These are phyloP conservation scores for Burhinus oedicnemus DNA, from an alignment of 2,113 vertebrate genomes.

Conservation along the genomic window DNA sequence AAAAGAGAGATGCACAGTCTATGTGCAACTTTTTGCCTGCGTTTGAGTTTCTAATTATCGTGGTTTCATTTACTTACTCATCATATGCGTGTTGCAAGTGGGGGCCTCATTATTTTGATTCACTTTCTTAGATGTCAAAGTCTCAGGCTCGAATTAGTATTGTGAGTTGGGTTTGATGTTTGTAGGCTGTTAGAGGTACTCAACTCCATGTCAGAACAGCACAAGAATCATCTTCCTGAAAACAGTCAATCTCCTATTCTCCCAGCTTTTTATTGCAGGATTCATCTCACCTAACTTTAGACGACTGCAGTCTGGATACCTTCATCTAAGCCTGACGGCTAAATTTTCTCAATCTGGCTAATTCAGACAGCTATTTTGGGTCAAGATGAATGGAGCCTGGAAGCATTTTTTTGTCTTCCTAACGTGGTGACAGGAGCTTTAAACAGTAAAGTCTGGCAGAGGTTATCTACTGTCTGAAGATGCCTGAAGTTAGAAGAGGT, in stretches of 20 bases:
- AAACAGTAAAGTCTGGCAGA: background rate
- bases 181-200: background rate
- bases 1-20: background rate
- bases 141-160: background rate
- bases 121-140: background rate
- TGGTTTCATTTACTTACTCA: background rate
- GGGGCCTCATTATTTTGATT: conserved; percentile 23
- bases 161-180: background rate
- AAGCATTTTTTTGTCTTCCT: background rate
- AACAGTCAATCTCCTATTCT: background rate
- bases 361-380: background rate
- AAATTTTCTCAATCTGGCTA: background rate
- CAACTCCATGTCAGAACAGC: background rate
- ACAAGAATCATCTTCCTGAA: background rate
- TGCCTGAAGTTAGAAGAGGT: background rate
- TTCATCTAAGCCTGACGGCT: background rate
- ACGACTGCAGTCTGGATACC: background rate
- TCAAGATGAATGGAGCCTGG: background rate
- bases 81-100: background rate
- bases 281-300: background rate
- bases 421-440: background rate
- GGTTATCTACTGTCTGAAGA: background rate
- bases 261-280: background rate
- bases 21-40: background rate
- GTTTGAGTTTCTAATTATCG: conserved; percentile 31